Evolutionary conservation across 2,797 vertebrate species (phyloP).

Genomic region (Pseudomugil tenellus): DNA sequence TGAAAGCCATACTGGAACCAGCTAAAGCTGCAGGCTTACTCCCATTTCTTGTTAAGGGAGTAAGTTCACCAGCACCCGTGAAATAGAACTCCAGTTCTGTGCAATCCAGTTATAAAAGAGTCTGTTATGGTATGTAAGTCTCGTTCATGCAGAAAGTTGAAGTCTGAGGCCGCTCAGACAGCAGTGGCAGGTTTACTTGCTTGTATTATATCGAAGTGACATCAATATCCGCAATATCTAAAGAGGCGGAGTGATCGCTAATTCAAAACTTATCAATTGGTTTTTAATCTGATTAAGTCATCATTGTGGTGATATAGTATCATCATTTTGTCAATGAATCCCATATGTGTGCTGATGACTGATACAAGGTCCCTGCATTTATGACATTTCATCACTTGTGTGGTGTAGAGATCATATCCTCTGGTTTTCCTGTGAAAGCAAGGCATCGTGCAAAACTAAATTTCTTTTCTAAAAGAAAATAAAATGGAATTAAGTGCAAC

Average conservation of each 20-base stretch:
- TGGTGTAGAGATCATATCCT: constrained; percentile 7
- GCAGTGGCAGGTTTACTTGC: constrained; percentile 56
- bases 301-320: constrained; percentile 48
- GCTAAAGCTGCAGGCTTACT: constrained; percentile 60
- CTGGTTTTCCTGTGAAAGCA: constrained; percentile 15
- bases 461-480: not conserved
- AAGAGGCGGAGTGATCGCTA: constrained; percentile 28
- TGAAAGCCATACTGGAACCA: constrained; percentile 59
- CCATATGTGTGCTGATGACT: constrained; percentile 65
- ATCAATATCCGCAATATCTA: constrained; percentile 47
- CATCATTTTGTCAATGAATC: constrained; percentile 56
- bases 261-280: constrained; percentile 58
- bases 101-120: constrained; percentile 65
- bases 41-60: constrained; percentile 61
- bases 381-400: constrained; percentile 34
- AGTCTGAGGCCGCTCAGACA: constrained; percentile 35
- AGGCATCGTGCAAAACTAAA: not conserved
- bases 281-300: constrained; percentile 61
- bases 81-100: constrained; percentile 70
- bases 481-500: not conserved
- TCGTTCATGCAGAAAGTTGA: constrained; percentile 73
- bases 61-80: constrained; percentile 64
- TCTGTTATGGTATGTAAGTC: constrained; percentile 65
- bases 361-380: constrained; percentile 37
- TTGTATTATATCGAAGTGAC: constrained; percentile 59